phyloP scores from a whole-genome alignment of 92 coral and sea anemone species.

The Isaurus tuberculatus region DNA sequence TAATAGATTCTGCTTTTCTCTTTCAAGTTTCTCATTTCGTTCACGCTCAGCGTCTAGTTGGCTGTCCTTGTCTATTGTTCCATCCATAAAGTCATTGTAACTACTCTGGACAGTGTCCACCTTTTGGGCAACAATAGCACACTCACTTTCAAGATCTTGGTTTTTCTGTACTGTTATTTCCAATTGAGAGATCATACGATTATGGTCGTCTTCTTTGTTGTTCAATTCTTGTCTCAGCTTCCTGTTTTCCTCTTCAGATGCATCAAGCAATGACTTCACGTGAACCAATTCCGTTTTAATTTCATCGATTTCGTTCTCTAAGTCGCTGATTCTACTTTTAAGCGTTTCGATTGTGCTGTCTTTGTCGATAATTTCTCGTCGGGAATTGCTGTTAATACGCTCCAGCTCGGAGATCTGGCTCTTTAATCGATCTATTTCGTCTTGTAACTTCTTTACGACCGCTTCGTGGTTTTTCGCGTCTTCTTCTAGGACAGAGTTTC shows the following conservation, averaged over 20 bases:
- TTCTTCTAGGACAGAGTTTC: conserved; percentile 78
- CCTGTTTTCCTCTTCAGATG: conserved; percentile 87
- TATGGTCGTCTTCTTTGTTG: conserved; percentile 83
- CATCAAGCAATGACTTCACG: conserved; percentile 73
- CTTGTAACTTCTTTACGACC: conserved; percentile 77
- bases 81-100: conserved; percentile 75
- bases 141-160: conserved; percentile 81
- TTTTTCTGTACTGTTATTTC: conserved; percentile 77
- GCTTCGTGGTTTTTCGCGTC: conserved; percentile 79
- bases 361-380: conserved; percentile 77
- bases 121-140: conserved; percentile 77
- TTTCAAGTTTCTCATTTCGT: conserved; percentile 80
- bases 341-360: conserved; percentile 88
- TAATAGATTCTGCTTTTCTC: conserved; percentile 66
- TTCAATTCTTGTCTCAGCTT: conserved; percentile 73
- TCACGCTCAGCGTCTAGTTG: conserved; percentile 78
- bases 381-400: conserved; percentile 77
- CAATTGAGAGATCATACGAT: conserved; percentile 75
- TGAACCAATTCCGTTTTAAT: conserved; percentile 85
- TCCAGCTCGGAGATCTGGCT: conserved; percentile 84
- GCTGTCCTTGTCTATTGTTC: conserved; percentile 64
- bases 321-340: conserved; percentile 71
- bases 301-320: conserved; percentile 89
- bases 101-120: conserved; percentile 75
- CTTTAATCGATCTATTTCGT: conserved; percentile 84